Evolutionary conservation across 2,888 invertebrate species (phyloP), one percentile per base, ranked within the genome.

Genomic region (Notodonta dromedarius): DNA sequence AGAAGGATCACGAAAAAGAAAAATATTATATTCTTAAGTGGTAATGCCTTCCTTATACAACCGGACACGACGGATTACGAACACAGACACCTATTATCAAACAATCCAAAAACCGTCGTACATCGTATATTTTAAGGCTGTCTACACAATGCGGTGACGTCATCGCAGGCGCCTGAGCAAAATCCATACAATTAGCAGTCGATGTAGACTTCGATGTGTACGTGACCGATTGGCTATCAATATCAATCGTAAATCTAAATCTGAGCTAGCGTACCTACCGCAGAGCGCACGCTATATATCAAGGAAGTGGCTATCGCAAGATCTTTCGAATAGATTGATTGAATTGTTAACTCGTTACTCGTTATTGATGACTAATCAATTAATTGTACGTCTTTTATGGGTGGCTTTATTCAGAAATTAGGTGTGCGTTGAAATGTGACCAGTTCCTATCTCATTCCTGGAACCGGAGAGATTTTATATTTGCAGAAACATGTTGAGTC

Each of bases 191-290:
- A 87, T 89, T 88, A 86, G 83, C 87, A 89, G 88, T 87, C 87
- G 56, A 61, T 61, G 67, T 74, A 76, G 70, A 76, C 69, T 14
- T 63, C 62, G 62, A n/a, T 40, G 56, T 13, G 62, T 69, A 91
- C 92, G 92, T 92, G 93, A 91, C 85, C 87, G 89, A 89, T 91
- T 85, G 83, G 66, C 73, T 82, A 85, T 87, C 87, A 84, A 88
- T 89, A 86, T 77, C 83, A 82, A 90, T 90, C 86, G 81, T 79
- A 80, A 83, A 84, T 84, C 83, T 86, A 82, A 85, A 87, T 88
- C 85, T 85, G 79, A 72, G 72, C 66, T 72, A 68, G 61, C 72
- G 69, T 83, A 88, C 91, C 91, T 92, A 91, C 90, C 91, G 92
- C 91, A 90, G 90, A 63, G 54, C 58, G 66, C 78, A 70, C 52